Percentiles rank a stretch among this genome's conserved stretches.
Evolutionary conservation across 2,797 vertebrate genomes (phyloP).

Genomic region (Spatula clypeata): DNA sequence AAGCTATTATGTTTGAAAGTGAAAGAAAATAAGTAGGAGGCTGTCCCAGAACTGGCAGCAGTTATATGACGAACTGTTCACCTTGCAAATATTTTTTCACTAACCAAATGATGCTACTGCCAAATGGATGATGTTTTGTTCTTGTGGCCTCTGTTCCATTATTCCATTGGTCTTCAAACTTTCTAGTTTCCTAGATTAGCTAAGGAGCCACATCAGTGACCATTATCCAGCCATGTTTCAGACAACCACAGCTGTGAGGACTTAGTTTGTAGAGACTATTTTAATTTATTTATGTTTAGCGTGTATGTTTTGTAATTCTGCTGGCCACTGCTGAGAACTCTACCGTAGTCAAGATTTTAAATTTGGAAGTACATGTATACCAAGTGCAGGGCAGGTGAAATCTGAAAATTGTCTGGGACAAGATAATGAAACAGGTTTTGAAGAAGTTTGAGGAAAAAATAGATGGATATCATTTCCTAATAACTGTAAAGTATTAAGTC

Average conservation of each 20-base stretch:
- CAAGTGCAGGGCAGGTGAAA: background rate
- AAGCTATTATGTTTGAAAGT: background rate
- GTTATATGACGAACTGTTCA: background rate
- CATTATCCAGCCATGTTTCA: background rate
- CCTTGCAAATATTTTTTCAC: background rate
- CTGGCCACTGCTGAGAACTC: background rate
- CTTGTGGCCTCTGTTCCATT: background rate
- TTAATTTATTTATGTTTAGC: background rate
- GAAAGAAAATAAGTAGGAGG: background rate
- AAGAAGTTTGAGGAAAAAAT: background rate
- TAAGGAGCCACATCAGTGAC: background rate
- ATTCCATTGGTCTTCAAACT: background rate
- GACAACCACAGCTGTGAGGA: background rate
- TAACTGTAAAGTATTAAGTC: background rate
- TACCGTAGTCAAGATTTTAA: background rate
- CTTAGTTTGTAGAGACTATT: background rate
- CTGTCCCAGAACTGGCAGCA: background rate
- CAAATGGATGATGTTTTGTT: background rate
- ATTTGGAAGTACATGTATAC: background rate
- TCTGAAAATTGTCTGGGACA: background rate
- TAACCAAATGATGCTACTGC: background rate
- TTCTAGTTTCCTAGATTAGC: background rate
- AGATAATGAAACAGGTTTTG: background rate
- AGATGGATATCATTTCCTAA: background rate
- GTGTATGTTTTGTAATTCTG: background rate